Evolutionary conservation across 2,797 vertebrate species (phyloP), one percentile per base, ranked within the genome.

Genomic region (Sparus aurata): DNA sequence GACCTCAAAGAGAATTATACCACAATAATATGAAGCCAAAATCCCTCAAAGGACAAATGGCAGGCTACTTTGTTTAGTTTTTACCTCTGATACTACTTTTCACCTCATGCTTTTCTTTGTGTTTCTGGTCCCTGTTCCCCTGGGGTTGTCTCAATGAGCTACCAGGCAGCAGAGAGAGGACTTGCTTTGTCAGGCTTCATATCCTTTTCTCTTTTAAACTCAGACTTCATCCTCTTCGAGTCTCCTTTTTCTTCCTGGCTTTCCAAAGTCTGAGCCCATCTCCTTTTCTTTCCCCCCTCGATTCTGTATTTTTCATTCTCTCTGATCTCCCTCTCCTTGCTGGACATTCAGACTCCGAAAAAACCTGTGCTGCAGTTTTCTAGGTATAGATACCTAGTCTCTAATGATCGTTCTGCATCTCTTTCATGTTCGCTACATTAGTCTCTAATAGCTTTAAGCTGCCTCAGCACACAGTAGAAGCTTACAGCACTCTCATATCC

Each of bases 1-100:
- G 52, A 61, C 62, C 85, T 73, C 70, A 52, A 30, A 13, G 72
- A 73, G 57, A 53, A 22, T 41, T 12, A 17, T 27, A 18, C n/a
- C 54, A n/a, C 55, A 58, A 13, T 49, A 41, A 73, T 57, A 38
- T 63, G n/a, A 73, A 65, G 13, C 63, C 54, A 22, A 12, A 47
- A 22, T 10, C 9, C 15, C 20, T 41, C 15, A 34, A 22, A 77
- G 13, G 17, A 57, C 12, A 52, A 59, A 74, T 27, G 46, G 18
- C 17, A 12, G 62, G 43, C n/a, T 68, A 4, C 61, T 59, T 57
- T 30, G 23, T 45, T 77, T 34, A 25, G 38, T 6, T 45, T 12
- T 12, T 47, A 20, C 53, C 38, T 69, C 13, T 47, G 17, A 55
- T 61, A 22, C n/a, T 67, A 66, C 20, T 15, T 71, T 55, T 68